Base-by-base conservation (phyloP, 2,888 invertebrate genomes). In the Galerucella pusilla region DNA sequence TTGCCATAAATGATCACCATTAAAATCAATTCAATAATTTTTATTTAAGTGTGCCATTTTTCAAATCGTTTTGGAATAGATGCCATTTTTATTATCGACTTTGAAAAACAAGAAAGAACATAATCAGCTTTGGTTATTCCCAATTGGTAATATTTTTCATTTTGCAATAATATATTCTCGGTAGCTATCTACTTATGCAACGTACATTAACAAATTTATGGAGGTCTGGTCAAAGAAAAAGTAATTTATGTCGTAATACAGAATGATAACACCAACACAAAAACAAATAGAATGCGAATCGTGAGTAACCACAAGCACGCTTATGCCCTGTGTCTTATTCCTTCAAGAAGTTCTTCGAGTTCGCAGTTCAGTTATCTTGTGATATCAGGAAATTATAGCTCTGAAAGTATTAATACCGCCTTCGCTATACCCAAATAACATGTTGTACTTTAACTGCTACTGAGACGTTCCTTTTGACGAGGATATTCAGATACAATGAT, bases 301-400 rank as follows among this genome's bases (percentile, higher is more conserved):
- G 74, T 75, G 77, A 79, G 77, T 74, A 70, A 76, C 72, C 74
- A 72, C 77, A 75, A 75, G 79, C 80, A 77, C 78, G 74, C 77
- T 69, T 65, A 75, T 68, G 46, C 72, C 49, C 49, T 75, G 49
- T 75, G 35, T 75, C 76, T 46, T 77, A 70, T 78, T 80, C 81
- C 81, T 81, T 81, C 80, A 45, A 49, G 20, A n/a, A n/a, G 16
- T 20, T 12, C 49, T 2, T 35, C n/a, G 4, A 54, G 79, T 16
- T 52, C 81, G 81, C 42, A 81, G 81, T 81, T 79, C 78, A 82
- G 74, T 81, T 79, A 81, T 82, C 80, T 79, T 67, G 73, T 82
- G 81, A 83, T 83, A 84, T 84, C 82, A 79, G 80, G 78, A 84
- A 83, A 84, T 84, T 84, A 84, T 81, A 84, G 82, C 80, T 78